Evolutionary conservation across 2,888 invertebrate genomes (phyloP).

Genomic region (Branchellion lobata): DNA sequence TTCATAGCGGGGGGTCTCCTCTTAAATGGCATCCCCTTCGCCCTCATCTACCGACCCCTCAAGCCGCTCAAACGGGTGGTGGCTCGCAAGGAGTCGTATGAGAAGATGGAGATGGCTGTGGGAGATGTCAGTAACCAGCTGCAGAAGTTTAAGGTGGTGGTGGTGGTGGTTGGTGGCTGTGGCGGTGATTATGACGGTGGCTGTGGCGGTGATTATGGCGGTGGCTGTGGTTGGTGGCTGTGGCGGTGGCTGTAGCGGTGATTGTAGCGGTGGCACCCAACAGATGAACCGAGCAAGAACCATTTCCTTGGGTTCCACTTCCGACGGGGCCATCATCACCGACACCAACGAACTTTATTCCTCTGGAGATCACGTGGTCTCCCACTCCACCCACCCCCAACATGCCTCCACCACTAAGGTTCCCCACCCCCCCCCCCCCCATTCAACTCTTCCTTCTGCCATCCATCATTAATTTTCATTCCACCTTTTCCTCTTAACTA

Average conservation of each 20-base stretch:
- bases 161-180: neutral
- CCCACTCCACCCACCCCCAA: neutral
- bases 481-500: neutral
- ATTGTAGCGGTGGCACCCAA: too few species aligned
- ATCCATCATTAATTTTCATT: neutral
- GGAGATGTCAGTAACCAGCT: slow-evolving; percentile 3
- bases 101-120: neutral
- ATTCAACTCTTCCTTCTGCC: neutral
- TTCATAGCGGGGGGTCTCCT: slow-evolving; percentile 78
- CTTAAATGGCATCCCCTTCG: slow-evolving; percentile 75
- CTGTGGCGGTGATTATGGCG: too few species aligned
- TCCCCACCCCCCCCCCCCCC: too few species aligned
- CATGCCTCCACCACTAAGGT: slow-evolving; percentile 30
- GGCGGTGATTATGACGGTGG: too few species aligned
- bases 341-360: slow-evolving; percentile 58
- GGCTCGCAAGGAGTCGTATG: neutral
- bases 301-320: slow-evolving; percentile 59
- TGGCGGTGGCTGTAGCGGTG: too few species aligned
- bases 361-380: neutral
- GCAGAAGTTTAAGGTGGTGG: neutral
- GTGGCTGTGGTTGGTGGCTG: too few species aligned
- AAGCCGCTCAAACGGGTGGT: slow-evolving; percentile 54
- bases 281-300: slow-evolving; percentile 61
- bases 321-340: slow-evolving; percentile 61
- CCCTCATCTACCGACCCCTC: slow-evolving; percentile 80